These are phyloP conservation scores for Rhinolophus sinicus DNA, from an alignment of 2,113 vertebrate genomes.

Conservation along the genomic window DNA sequence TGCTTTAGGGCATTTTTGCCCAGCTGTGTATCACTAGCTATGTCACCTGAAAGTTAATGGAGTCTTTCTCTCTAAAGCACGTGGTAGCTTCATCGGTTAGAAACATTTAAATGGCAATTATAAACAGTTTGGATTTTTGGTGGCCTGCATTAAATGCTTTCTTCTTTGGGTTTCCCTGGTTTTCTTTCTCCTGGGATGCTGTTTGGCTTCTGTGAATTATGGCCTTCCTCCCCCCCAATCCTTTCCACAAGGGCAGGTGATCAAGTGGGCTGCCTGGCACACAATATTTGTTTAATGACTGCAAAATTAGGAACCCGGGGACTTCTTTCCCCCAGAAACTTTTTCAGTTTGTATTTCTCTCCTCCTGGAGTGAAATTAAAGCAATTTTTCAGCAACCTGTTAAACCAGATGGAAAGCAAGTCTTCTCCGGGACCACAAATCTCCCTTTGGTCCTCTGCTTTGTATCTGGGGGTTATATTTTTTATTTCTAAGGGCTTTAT, in stretches of 20 bases:
- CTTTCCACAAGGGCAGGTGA: neutral
- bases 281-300: neutral
- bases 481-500: neutral
- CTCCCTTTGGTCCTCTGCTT: neutral
- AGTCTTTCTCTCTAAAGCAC: neutral
- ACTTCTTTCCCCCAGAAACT: constrained; percentile 60
- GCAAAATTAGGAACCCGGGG: constrained; percentile 39
- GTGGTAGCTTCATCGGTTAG: neutral
- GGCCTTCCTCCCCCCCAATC: neutral
- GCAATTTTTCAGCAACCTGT: constrained; percentile 62
- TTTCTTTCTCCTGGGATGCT: neutral
- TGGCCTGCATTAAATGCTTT: neutral
- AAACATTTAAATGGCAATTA: neutral
- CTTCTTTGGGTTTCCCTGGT: neutral
- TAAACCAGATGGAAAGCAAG: constrained; percentile 52
- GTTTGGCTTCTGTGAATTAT: neutral
- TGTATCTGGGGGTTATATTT: neutral
- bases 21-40: neutral
- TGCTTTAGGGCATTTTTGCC: neutral
- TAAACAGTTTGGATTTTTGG: neutral
- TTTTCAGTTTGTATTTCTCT: constrained; percentile 66
- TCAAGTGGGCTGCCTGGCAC: neutral
- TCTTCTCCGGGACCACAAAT: neutral
- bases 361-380: constrained; percentile 79
- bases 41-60: neutral